A percentile compares a stretch with the other conserved stretches of the same genome.
Conservation (phyloP, 2,888 invertebrate genomes). For the Megaustenia siamemsis region DNA sequence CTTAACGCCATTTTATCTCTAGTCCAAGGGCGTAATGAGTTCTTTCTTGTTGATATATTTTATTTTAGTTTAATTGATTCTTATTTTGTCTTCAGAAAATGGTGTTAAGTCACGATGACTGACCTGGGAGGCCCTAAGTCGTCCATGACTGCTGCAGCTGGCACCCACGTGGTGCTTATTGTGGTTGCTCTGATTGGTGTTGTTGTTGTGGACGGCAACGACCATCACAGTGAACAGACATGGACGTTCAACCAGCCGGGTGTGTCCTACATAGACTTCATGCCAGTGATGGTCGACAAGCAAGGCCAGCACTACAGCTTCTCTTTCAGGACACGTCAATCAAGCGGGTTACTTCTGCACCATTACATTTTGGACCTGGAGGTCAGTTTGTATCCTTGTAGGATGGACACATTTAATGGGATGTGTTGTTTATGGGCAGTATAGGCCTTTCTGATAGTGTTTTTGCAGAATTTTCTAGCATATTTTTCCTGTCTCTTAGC, state of each 20-base stretch:
- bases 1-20: too few species aligned
- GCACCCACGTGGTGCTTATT: not conserved
- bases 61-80: too few species aligned
- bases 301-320: constrained; percentile 66
- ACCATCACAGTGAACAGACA: constrained; percentile 44
- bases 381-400: not conserved
- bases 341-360: constrained; percentile 70
- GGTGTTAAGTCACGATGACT: constrained; percentile 52
- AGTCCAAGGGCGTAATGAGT: too few species aligned
- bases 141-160: not conserved
- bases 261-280: constrained; percentile 63
- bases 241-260: constrained; percentile 69
- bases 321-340: constrained; percentile 66
- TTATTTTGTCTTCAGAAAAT: constrained; percentile 52
- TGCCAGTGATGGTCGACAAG: constrained; percentile 61
- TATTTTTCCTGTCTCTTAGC: too few species aligned
- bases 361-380: constrained; percentile 62
- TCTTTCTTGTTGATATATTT: too few species aligned
- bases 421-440: too few species aligned
- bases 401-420: too few species aligned
- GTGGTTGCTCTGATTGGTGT: not conserved
- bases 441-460: too few species aligned
- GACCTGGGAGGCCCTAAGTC: constrained; percentile 5
- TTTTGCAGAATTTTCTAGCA: too few species aligned
- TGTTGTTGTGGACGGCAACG: constrained; percentile 1